Evolutionary conservation across 2,888 invertebrate species (phyloP).

Genomic region (Euspilapteryx auroguttella): DNA sequence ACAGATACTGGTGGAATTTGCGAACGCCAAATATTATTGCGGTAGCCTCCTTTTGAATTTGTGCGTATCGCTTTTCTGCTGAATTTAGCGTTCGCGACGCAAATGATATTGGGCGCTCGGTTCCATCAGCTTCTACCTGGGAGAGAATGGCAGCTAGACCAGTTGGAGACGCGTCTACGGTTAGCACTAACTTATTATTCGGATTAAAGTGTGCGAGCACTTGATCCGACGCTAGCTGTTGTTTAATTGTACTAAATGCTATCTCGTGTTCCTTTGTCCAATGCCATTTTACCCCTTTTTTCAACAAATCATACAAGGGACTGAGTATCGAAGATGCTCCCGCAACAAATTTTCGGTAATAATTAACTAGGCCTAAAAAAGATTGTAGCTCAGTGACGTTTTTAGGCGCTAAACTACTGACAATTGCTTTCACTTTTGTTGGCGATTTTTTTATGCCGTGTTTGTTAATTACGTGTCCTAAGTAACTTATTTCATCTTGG

Average conservation of each 20-base stretch:
- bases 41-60: background rate
- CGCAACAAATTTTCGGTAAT: conserved; percentile 2
- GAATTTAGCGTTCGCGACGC: conserved; percentile 1
- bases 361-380: conserved; percentile 3
- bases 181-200: background rate
- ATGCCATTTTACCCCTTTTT: conserved; percentile 1
- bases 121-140: conserved; percentile 1
- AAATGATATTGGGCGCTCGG: conserved; percentile 1
- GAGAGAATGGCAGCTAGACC: conserved; percentile 2
- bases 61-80: conserved; percentile 3
- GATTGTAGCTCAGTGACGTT: conserved; percentile 1
- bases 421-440: conserved; percentile 5
- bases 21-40: background rate
- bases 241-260: conserved; percentile 2
- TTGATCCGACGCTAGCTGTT: background rate
- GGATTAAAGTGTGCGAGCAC: conserved; percentile 3
- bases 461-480: conserved; percentile 5
- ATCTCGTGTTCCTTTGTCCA: conserved; percentile 3
- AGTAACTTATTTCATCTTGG: conserved; percentile 1
- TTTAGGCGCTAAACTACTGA: conserved; percentile 1
- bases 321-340: conserved; percentile 1
- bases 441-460: conserved; percentile 3
- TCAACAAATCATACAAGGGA: conserved; percentile 2
- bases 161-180: conserved; percentile 4
- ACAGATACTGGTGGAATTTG: conserved; percentile 7